phyloP scores from a whole-genome alignment of 2,113 vertebrate genomes.

The Rutilus rutilus region DNA sequence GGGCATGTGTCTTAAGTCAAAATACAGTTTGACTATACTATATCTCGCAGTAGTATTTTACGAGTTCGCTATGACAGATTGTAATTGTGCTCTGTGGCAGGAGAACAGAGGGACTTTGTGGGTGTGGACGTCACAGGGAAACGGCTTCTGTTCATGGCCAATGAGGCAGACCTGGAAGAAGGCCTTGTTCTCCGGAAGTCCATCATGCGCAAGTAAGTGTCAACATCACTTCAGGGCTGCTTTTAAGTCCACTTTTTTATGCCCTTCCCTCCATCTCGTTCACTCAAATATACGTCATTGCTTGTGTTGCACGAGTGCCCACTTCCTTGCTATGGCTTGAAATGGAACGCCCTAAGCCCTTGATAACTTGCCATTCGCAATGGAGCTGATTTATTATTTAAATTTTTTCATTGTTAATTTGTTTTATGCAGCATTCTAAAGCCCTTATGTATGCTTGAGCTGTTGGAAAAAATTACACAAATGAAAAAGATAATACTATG shows the following conservation, averaged over 20 bases:
- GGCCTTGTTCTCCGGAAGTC: constrained; percentile 92
- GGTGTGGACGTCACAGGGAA: constrained; percentile 92
- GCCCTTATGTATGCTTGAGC: no score
- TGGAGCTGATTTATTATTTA: no score
- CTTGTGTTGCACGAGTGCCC: no score
- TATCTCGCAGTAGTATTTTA: not conserved
- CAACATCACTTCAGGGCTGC: not conserved
- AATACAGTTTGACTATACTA: constrained; percentile 2
- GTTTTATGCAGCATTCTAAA: no score
- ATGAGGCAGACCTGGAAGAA: constrained; percentile 96
- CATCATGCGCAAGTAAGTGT: constrained; percentile 91
- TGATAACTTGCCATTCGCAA: no score
- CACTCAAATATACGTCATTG: no score
- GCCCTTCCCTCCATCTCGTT: no score
- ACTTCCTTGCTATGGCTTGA: no score
- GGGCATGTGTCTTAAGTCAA: not conserved
- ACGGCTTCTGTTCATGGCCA: constrained; percentile 96
- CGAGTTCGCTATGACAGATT: not conserved
- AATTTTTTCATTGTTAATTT: no score
- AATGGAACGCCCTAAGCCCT: no score
- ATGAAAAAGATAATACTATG: no score
- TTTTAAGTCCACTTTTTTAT: not conserved
- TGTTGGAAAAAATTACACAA: no score
- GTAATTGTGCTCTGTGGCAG: constrained; percentile 68
- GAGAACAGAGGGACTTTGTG: constrained; percentile 96